Evolutionary conservation across 1,140 invertebrate genomes (phyloP), one percentile per base, ranked within the genome.

Genomic region (Nylanderia fulva): DNA sequence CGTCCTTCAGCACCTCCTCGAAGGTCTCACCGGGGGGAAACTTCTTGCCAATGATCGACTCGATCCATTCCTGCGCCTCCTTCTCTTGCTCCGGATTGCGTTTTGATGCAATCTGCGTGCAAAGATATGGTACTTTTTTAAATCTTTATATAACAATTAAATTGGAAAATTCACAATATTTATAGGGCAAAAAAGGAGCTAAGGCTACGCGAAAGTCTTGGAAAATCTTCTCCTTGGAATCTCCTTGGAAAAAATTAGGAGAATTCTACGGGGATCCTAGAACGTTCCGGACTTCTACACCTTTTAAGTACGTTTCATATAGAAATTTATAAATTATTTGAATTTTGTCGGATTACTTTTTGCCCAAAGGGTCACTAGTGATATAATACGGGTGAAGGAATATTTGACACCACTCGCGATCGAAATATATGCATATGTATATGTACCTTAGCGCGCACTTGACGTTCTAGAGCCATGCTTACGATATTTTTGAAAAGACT

Each of bases 41-140:
- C 88, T 97, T 96, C 92, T 98, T 97, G 13, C 98, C 98, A 36
- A 97, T 96, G 18, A 99, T 96, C 0, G 96, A 93, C 92, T 98
- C 98, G 48, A 99, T 98, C 98, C 98, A 99, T 94, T 96, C 96
- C 89, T 98, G 96, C 27, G 98, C 97, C 94, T 98, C 97, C 4
- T 94, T 95, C 92, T 99, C 98, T 92, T 97, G 96, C 89, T 98
- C 96, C 0, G 97, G 96, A 92, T 98, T 97, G 75, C 98, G 96
- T 95, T 99, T 98, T 27, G 96, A 96, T 87, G 97, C 96, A 90
- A 98, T 96, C 98, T 98, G 93, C 2, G 52, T 2, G 58, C 27
- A 79, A 71, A 71, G 54, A 58, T 4, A 58, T 15, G 5, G 5
- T 8, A 18, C 3, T 48, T 45, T 39, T 48, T 48, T 18, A 33